Evolutionary conservation across 1,140 invertebrate genomes (phyloP).

Genomic region (Leptinotarsa lineolata): DNA sequence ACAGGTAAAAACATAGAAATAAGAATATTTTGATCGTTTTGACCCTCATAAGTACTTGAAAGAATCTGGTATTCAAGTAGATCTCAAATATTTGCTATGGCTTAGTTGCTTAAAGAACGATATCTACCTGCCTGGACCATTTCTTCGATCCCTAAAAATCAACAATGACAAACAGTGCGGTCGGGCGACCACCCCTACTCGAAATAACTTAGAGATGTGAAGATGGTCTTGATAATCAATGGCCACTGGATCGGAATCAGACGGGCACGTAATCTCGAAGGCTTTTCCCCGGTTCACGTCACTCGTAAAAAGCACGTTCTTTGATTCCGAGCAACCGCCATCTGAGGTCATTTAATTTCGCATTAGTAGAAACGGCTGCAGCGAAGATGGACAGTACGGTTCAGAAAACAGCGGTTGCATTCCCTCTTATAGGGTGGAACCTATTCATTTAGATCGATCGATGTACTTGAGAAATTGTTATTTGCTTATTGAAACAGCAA

Average conservation of each 20-base stretch:
- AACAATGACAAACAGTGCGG: too few relatives aligned
- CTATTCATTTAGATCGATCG: too few relatives aligned
- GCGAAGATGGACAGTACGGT: conserved; percentile 5
- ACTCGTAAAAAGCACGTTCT: conserved; percentile 27
- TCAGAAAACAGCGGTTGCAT: neutral
- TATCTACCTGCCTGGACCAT: too few relatives aligned
- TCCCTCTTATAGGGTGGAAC: neutral
- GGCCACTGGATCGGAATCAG: conserved; percentile 13
- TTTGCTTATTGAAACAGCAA: too few relatives aligned
- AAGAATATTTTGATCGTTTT: too few relatives aligned
- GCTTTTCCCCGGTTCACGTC: conserved; percentile 14
- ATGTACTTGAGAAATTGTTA: too few relatives aligned
- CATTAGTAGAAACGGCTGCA: conserved; percentile 14
- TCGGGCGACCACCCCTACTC: neutral
- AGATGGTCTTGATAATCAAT: conserved; percentile 20
- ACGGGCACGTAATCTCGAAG: conserved; percentile 21
- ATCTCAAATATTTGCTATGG: too few relatives aligned
- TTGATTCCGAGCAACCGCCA: conserved; percentile 21
- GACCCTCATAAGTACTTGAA: too few relatives aligned
- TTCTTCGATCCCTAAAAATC: too few relatives aligned
- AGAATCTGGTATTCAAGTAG: too few relatives aligned
- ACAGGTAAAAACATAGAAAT: too few relatives aligned
- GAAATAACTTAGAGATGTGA: neutral
- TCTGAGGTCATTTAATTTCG: conserved; percentile 27
- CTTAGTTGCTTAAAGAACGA: too few relatives aligned